Evolutionary conservation across 2,113 vertebrate genomes (phyloP).

Genomic region (Laticauda colubrina): DNA sequence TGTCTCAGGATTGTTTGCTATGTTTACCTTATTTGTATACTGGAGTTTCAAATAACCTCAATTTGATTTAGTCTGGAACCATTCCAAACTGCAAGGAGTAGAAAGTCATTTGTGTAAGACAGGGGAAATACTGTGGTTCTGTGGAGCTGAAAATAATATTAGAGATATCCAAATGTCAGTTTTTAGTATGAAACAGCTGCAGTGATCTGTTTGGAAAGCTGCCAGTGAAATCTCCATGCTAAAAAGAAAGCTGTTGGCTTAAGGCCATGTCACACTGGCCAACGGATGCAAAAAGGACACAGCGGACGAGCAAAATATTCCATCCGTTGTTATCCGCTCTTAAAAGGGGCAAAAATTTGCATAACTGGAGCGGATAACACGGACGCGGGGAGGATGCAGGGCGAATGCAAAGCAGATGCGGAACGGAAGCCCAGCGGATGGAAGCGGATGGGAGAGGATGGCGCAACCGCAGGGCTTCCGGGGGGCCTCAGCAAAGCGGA

Average conservation of each 20-base stretch:
- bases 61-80: background rate
- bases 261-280: too few relatives aligned
- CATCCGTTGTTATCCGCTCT: too few relatives aligned
- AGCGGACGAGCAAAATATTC: too few relatives aligned
- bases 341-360: too few relatives aligned
- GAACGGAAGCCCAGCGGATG: too few relatives aligned
- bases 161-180: background rate
- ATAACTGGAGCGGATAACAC: too few relatives aligned
- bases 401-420: too few relatives aligned
- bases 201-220: background rate
- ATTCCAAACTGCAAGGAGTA: background rate
- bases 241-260: background rate
- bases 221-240: background rate
- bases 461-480: too few relatives aligned
- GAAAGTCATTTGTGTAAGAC: background rate
- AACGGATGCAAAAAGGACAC: too few relatives aligned
- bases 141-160: background rate
- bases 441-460: too few relatives aligned
- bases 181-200: background rate
- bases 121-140: background rate
- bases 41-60: background rate
- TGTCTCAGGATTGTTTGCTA: background rate
- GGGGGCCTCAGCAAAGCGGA: too few relatives aligned
- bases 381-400: too few relatives aligned
- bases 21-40: background rate